Evolutionary conservation across 2,888 invertebrate genomes (phyloP).

Genomic region (Dinocampus coccinellae): DNA sequence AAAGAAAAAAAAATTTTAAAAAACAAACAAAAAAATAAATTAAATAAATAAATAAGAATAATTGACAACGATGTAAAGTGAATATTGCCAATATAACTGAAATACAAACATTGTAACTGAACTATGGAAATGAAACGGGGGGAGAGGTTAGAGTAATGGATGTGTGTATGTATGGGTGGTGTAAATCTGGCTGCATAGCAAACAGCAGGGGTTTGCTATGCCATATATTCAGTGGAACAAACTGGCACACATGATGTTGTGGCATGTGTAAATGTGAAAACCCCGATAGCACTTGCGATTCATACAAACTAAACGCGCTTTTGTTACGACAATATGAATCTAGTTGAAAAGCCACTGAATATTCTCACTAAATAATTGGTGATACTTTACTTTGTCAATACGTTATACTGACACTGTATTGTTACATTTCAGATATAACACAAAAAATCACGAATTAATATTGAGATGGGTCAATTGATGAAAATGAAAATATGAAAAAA

Average conservation of each 20-base stretch:
- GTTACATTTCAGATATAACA: not conserved
- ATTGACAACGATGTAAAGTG: not conserved
- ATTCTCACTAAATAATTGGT: not conserved
- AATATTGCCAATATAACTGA: not conserved
- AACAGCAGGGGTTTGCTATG: not conserved
- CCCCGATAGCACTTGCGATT: slow-evolving; percentile 5
- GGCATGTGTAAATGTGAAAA: slow-evolving; percentile 13
- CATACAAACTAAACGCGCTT: slow-evolving; percentile 6
- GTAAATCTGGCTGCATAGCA: slow-evolving; percentile 5
- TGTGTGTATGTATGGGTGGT: not conserved
- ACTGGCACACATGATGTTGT: not conserved
- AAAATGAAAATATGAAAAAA: not conserved
- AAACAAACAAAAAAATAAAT: not conserved
- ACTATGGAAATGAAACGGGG: no score
- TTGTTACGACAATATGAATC: not conserved
- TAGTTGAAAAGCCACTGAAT: slow-evolving; percentile 7
- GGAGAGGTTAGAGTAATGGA: slow-evolving; percentile 1
- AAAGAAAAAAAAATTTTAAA: no score
- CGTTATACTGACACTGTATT: not conserved
- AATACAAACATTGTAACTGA: not conserved
- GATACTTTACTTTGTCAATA: not conserved
- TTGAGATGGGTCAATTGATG: not conserved
- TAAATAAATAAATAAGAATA: not conserved
- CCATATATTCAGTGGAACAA: slow-evolving; percentile 23
- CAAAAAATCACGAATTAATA: not conserved